Evolutionary conservation across 2,113 vertebrate species (phyloP).

Genomic region (Cochlearius cochlearius): DNA sequence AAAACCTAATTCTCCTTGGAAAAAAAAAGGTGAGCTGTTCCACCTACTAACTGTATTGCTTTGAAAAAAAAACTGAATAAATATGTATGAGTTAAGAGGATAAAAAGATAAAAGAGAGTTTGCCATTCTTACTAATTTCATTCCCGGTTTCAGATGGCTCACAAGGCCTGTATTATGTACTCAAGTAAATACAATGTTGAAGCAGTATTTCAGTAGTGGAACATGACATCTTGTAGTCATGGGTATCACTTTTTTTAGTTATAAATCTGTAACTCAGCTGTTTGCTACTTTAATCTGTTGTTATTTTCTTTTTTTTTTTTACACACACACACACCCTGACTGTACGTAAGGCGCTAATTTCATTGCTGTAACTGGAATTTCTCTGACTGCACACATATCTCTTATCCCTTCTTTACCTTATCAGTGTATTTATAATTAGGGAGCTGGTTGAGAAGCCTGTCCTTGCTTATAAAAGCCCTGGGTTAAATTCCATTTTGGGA

Average conservation of each 20-base stretch:
- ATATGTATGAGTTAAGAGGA: not conserved
- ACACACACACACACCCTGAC: accelerated
- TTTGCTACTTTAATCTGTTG: not conserved
- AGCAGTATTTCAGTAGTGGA: not conserved
- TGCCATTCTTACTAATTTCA: not conserved
- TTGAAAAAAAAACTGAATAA: not conserved
- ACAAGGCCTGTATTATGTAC: not conserved
- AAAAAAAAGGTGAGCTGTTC: not conserved
- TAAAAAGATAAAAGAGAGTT: not conserved
- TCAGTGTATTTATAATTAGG: not conserved
- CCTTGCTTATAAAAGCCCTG: not conserved
- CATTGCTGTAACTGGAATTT: not conserved
- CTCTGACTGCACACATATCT: not conserved
- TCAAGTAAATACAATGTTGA: not conserved
- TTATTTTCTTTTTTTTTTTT: not conserved
- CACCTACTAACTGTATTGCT: not conserved
- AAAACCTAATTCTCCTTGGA: not conserved
- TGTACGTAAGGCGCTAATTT: not conserved
- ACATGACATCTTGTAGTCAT: not conserved
- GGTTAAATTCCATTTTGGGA: not conserved
- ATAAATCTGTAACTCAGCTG: not conserved
- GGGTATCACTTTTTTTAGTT: not conserved
- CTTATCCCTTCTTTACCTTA: not conserved
- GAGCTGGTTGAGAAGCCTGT: not conserved
- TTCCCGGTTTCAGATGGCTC: not conserved